phyloP scores from a whole-genome alignment of 2,113 vertebrate species.

The Ornithorhynchus anatinus region DNA sequence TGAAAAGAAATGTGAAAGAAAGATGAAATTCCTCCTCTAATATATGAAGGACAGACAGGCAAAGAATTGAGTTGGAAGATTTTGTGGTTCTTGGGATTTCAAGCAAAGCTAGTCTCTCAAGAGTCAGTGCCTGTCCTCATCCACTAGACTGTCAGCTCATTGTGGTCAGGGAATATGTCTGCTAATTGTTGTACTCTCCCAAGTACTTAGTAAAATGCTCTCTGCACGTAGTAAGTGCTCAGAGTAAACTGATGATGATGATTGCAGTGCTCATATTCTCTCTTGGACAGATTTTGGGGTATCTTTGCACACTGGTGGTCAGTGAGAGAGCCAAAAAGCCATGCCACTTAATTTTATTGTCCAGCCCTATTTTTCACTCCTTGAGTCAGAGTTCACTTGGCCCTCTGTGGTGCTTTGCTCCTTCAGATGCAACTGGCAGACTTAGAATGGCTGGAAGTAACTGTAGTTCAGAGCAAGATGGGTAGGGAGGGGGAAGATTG shows the following conservation, averaged over 20 bases:
- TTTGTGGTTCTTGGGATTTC: accelerated
- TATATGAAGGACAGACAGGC: background rate
- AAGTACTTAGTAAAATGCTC: too few relatives aligned
- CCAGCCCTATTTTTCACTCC: background rate
- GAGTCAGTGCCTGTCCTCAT: too few relatives aligned
- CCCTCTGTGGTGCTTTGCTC: background rate
- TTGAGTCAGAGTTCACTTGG: background rate
- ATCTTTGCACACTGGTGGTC: conserved; percentile 2
- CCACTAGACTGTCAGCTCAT: too few relatives aligned
- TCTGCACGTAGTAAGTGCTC: too few relatives aligned
- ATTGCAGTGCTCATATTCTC: too few relatives aligned
- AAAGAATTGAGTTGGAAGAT: background rate
- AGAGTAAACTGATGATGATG: too few relatives aligned
- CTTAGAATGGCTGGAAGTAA: background rate
- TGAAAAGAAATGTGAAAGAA: background rate
- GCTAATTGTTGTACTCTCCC: too few relatives aligned
- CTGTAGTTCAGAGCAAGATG: background rate
- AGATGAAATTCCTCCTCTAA: background rate
- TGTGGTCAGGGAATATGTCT: too few relatives aligned
- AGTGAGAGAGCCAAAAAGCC: background rate
- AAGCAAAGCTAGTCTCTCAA: too few relatives aligned
- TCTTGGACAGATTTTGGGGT: background rate
- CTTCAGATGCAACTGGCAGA: conserved; percentile 3
- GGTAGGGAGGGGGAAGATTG: background rate
- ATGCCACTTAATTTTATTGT: background rate